Base-by-base conservation (phyloP, 2,888 invertebrate species). In the Eubasilissa splendida region DNA sequence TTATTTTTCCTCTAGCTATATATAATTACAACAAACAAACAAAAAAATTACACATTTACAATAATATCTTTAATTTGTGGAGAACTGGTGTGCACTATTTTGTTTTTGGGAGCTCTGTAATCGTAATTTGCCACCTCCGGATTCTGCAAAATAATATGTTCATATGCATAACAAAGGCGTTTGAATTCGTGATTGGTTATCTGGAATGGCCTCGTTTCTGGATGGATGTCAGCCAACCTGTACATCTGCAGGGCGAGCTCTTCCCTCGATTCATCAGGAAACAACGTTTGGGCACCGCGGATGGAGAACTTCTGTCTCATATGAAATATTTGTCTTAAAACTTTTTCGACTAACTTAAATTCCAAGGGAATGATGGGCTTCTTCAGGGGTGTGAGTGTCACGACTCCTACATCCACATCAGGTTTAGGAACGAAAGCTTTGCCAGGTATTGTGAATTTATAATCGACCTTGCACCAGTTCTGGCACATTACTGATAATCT, bases 401-500 rank as follows among this genome's bases (percentile, higher is more conserved):
- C 97, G 1, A 99, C 96, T 14, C 97, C 98, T 0, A 99, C 99
- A 90, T 99, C 98, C 5, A 99, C 99, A 83, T 99, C 93, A 0
- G 99, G 99, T 86, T 95, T 94, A 0, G 99, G 99, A 53, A 98
- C 92, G 89, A 99, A 99, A 0, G 96, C 95, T 84, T 90, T 91
- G 85, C 99, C 98, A 7, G 96, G 94, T 86, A 99, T 98, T 79
- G 94, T 93, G 88, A 98, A 98, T 86, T 95, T 94, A 77, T 97
- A 92, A 71, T 93, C 88, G 0, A 97, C 96, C 84, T 93, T 89
- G 84, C 98, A 97, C 93, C 97, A 96, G 86, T 96, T 93, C 89
- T 99, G 99, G 84, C 96, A 96, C 95, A 99, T 98, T 0, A 99
- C 92, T 0, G 99, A 99, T 31, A 99, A 89, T 53, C 99, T 91